phyloP scores from a whole-genome alignment of 2,113 vertebrate genomes.

The Callospermophilus lateralis region DNA sequence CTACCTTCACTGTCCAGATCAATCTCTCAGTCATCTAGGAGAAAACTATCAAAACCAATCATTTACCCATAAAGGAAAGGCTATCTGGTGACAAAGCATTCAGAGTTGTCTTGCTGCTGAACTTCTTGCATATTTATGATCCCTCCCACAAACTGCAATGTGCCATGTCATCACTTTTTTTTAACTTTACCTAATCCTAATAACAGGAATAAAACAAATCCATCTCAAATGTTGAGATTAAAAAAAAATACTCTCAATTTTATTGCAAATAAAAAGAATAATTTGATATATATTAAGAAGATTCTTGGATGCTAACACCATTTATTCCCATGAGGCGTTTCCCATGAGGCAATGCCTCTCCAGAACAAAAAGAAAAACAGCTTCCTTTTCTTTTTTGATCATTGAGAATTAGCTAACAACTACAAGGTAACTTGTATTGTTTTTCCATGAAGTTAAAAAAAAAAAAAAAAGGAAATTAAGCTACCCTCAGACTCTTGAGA shows the following conservation, averaged over 20 bases:
- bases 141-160: neutral
- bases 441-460: neutral
- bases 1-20: neutral
- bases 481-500: neutral
- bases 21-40: neutral
- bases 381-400: neutral
- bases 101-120: neutral
- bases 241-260: neutral
- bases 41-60: neutral
- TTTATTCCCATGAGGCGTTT: neutral
- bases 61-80: neutral
- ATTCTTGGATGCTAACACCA: neutral
- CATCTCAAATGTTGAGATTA: neutral
- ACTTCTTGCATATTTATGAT: neutral
- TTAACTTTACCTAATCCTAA: neutral
- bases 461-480: constrained; percentile 14
- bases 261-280: constrained; percentile 44
- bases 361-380: neutral
- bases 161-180: too few species aligned
- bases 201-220: neutral
- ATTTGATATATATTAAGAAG: neutral
- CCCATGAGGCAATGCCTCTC: neutral
- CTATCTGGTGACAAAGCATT: neutral
- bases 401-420: neutral
- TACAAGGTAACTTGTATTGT: constrained; percentile 8